Conservation (phyloP, 2,113 vertebrate species). For the Pachyramphus minor region DNA sequence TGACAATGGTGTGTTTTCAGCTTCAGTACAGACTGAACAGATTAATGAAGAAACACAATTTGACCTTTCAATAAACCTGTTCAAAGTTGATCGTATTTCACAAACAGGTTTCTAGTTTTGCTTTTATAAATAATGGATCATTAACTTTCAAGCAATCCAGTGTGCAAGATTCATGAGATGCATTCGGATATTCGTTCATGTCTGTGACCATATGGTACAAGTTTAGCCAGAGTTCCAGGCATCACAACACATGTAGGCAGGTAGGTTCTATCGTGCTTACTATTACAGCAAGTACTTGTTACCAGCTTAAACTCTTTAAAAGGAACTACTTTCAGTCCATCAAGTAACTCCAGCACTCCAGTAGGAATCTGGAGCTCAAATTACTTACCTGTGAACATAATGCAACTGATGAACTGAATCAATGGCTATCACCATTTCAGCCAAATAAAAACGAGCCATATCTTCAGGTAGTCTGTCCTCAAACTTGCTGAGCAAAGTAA, state of each 20-base stretch:
- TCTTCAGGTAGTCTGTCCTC: constrained; percentile 97
- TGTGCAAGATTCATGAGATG: background rate
- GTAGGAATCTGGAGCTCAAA: background rate
- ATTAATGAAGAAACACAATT: background rate
- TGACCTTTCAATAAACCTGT: background rate
- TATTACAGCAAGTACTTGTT: background rate
- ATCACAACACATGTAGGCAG: background rate
- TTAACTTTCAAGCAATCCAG: background rate
- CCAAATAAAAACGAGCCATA: constrained; percentile 98
- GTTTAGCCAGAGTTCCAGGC: background rate
- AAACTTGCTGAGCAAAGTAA: constrained; percentile 98
- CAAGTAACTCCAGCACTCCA: background rate
- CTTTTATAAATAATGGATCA: background rate
- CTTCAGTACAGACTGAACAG: background rate
- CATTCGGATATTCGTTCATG: background rate
- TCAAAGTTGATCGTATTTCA: background rate
- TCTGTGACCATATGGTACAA: background rate
- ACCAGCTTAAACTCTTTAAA: background rate
- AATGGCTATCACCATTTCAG: constrained; percentile 98
- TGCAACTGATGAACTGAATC: constrained; percentile 98
- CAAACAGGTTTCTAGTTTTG: background rate
- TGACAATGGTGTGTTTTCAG: background rate
- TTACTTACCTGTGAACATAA: constrained; percentile 92
- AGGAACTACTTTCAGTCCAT: background rate
- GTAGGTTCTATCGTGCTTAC: rapidly evolving